Base-by-base conservation (phyloP, 2,113 vertebrate genomes). In the Ochotona curzoniae region DNA sequence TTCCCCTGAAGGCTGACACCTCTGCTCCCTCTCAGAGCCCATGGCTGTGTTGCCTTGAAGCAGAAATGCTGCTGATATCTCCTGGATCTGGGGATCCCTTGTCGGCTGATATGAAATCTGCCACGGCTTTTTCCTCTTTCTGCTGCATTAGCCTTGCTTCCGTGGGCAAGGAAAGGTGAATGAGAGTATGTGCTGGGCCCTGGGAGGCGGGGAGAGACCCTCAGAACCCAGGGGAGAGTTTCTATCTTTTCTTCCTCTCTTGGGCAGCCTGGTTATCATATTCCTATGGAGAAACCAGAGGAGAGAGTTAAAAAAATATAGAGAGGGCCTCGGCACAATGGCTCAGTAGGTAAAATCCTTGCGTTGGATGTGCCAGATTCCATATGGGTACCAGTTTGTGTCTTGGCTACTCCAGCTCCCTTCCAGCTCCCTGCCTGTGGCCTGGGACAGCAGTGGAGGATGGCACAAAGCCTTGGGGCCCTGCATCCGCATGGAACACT, bases 301-400 rank as follows among this genome's bases (percentile, higher is more conserved):
- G 90, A 93, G 63, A 81, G 25, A 74, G 32, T 64, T 89, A 71
- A 88, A 81, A n/a, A 82, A 93, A 92, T 57, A 57, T 44, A 44
- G 38, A 44, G 38, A 44, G 38, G 38, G 38, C 3, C 38, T 44
- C 4, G 38, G 38, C 38, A 44, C 38, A 44, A 44, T 44, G 38
- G 38, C 38, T 44, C 38, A 44, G 38, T 44, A 44, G 38, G 38
- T 44, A 44, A 44, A 44, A 44, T 44, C 38, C 38, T 44, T 44
- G 38, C 38, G 6, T 44, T 44, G 38, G 38, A 44, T 44, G 38
- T 44, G 38, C 38, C 38, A 44, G 38, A 44, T 44, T 44, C 38
- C 38, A 44, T 44, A 44, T 44, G 38, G 38, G 38, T 44, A 44
- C 38, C 38, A 44, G 38, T 44, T 44, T 44, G 38, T 44, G 38